Base-by-base conservation (phyloP, 2,113 vertebrate genomes). In the Cromileptes altivelis region DNA sequence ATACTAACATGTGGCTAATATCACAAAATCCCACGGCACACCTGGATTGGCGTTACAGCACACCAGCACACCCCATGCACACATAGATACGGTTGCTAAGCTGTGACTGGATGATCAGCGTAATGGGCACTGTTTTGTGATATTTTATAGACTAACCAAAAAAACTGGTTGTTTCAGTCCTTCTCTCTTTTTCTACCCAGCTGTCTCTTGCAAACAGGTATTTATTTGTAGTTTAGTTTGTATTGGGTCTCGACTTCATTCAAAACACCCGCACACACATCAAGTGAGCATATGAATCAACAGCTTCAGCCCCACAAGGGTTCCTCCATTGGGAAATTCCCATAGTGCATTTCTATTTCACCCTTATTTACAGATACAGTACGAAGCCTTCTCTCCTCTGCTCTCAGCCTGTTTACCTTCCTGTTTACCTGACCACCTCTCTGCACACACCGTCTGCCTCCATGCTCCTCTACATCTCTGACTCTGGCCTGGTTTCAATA, bases 321-420 rank as follows among this genome's bases (percentile, higher is more conserved):
- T 19, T 70, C 23, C 71, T 64, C 37, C 56, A 58, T 73, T 62
- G 42, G 74, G 85, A 58, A 83, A 72, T 79, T 64, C 73, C 73
- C 76, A 64, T 57, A 69, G 81, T 85, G 27, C 77, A 76, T 58
- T 12, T 45, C 30, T 30, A 18, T 61, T 42, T 52, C 63, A 45
- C 23, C 25, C 21, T 15, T 72, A 47, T 81, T 82, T 80, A 62
- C 67, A 58, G 1, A 64, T 58, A 37, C 2, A 27, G 45, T 65
- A 11, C 4, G 11, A 57, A 17, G 21, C 33, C 23, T 14, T 40
- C 14, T 70, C 42, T 63, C 27, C 33, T 64, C 25, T 33, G 10
- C 40, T 30, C 25, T 50, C 58, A 63, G 60, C 55, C 53, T 47
- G 18, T 19, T 30, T 53, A 11, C 19, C 70, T 45, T 6, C 17